These are phyloP conservation scores for Drosophila greeni DNA, from an alignment of 2,888 invertebrate species.

Conservation along the genomic window DNA sequence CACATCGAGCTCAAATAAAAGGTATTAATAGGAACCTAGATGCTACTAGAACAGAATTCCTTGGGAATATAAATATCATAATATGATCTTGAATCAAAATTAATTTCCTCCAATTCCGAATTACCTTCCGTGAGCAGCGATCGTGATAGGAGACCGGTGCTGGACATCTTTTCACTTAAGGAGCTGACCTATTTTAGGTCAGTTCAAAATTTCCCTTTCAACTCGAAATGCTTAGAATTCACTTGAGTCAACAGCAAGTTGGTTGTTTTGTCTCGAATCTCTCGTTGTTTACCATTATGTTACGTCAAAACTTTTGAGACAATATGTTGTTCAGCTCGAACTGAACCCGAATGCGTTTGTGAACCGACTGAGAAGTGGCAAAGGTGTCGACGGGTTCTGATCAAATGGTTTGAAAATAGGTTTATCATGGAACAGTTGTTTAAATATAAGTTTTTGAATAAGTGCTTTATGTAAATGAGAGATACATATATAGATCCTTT, in stretches of 20 bases:
- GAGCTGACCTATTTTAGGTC: background rate
- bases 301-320: slow-evolving; percentile 9
- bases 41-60: background rate
- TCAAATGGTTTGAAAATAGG: background rate
- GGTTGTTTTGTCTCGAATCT: background rate
- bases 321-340: slow-evolving; percentile 10
- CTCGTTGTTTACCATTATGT: slow-evolving; percentile 5
- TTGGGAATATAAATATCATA: background rate
- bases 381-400: background rate
- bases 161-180: slow-evolving; percentile 21
- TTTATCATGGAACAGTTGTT: slow-evolving; percentile 24
- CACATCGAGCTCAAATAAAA: background rate
- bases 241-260: slow-evolving; percentile 34
- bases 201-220: slow-evolving; percentile 14
- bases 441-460: slow-evolving; percentile 4
- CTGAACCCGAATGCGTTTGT: slow-evolving; percentile 17
- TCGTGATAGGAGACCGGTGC: slow-evolving; percentile 21
- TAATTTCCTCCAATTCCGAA: background rate
- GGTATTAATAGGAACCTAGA: background rate
- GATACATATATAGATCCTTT: background rate
- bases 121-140: slow-evolving; percentile 26
- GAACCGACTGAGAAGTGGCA: slow-evolving; percentile 15
- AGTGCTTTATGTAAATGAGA: background rate
- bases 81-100: background rate
- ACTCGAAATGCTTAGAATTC: background rate